Conservation (phyloP, 2,113 vertebrate genomes). For the Saimiri boliviensis region DNA sequence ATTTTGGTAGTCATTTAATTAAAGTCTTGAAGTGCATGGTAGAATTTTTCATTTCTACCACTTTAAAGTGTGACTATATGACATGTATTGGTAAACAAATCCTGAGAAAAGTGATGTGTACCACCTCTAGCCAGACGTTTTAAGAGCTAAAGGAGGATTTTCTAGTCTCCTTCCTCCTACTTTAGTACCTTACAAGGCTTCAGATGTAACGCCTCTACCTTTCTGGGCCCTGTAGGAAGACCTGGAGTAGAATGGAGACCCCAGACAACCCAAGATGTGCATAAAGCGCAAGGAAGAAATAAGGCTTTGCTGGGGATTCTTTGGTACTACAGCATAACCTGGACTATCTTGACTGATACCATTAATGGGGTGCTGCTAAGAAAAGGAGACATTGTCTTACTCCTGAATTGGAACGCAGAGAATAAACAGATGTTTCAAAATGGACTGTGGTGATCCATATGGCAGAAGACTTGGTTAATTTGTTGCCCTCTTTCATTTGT, state of each 20-base stretch:
- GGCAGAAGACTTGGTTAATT: neutral
- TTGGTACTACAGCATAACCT: neutral
- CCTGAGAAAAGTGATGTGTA: neutral
- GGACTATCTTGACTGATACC: neutral
- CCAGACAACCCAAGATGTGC: accelerated
- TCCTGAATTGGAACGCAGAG: neutral
- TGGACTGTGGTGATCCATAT: too few relatives aligned
- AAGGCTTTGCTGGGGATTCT: neutral
- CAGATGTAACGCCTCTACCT: too few relatives aligned
- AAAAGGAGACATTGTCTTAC: accelerated
- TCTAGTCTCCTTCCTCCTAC: neutral
- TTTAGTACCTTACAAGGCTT: accelerated
- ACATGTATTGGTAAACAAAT: neutral
- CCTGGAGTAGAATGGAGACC: too few relatives aligned
- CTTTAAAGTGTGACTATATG: neutral
- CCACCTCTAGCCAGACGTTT: neutral
- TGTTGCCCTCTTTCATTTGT: neutral
- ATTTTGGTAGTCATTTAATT: neutral
- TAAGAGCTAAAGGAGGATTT: neutral
- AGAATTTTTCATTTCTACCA: neutral
- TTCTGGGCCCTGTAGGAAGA: accelerated
- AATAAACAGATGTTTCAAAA: neutral
- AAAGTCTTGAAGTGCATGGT: neutral
- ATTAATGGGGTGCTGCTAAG: neutral
- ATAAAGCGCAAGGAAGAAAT: neutral